Base-by-base conservation (phyloP, 2,797 vertebrate species). In the Periophthalmus magnuspinnatus region DNA sequence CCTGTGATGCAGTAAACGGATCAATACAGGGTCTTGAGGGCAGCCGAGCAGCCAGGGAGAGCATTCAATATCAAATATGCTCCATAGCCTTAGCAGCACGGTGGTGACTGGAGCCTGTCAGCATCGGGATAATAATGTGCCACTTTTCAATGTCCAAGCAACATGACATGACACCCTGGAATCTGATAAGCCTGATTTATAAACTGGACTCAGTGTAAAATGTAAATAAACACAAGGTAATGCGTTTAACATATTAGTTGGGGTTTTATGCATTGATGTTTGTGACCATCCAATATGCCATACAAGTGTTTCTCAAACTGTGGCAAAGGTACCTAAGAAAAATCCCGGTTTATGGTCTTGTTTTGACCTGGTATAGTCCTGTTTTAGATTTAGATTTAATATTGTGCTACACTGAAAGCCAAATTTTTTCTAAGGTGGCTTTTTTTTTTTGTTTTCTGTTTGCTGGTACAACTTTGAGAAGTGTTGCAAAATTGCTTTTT, bases 21-120 rank as follows among this genome's bases (percentile, higher is more conserved):
- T 92, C 91, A 71, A 92, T 92, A 88, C 63, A 34, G 72, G 76
- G 78, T 87, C 86, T 87, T 75, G 57, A 68, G 83, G 85, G 78
- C 79, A 80, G 84, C 60, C 16, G 74, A 71, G 82, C 79, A 76
- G 72, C 55, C 74, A 70, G 74, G 17, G 11, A 69, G 75, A 71
- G 73, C 71, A 72, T 75, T 80, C 63, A 4, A 68, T 72, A 56
- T 67, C 52, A 32, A 79, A 74, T 70, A 32, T 28, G 77, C 80
- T 77, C 62, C 72, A 68, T 47, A 50, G 75, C 67, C 28, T 69
- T 50, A 7, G 68, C 68, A 67, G 80, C 72, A 47, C 70, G 67
- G 73, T 73, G 70, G 69, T 70, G 73, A 72, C 68, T 62, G 61
- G 47, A 54, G 36, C 8, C 58, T 66, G 65, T 81, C 69, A 75